Conservation (phyloP, 2,797 vertebrate genomes). For the Varecia variegata region DNA sequence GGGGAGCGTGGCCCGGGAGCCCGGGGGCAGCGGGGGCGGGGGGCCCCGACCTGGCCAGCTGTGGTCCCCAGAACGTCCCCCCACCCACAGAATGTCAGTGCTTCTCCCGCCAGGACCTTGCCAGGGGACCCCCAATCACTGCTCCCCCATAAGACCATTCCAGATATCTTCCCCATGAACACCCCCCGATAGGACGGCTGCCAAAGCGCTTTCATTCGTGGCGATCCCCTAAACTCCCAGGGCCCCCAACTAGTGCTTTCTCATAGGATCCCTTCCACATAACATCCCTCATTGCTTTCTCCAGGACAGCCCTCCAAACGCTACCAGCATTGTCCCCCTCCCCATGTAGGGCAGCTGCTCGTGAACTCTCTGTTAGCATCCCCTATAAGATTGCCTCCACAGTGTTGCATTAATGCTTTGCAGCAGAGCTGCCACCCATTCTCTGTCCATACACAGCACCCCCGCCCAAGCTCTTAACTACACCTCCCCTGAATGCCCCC, state of each 20-base stretch:
- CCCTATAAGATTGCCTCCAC: not conserved
- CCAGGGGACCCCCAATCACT: not conserved
- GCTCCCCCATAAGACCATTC: not conserved
- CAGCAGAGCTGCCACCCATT: not conserved
- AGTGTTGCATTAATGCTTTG: not conserved
- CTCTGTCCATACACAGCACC: not conserved
- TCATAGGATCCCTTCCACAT: not conserved
- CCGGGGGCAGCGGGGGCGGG: conserved; percentile 43
- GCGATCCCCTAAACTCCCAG: not conserved
- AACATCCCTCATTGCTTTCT: not conserved
- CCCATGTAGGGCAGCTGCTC: not conserved
- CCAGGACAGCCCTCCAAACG: not conserved
- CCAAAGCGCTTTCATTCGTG: not conserved
- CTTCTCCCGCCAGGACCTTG: conserved; percentile 25
- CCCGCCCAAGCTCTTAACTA: not conserved
- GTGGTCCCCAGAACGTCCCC: not conserved
- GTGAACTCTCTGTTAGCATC: not conserved
- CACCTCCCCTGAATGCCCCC: not conserved
- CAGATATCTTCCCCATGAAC: not conserved
- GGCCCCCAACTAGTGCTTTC: not conserved
- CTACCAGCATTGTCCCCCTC: not conserved
- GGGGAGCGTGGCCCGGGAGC: conserved; percentile 45
- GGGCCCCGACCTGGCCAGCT: conserved; percentile 40
- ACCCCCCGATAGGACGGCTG: not conserved
- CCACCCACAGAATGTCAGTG: not conserved